Evolutionary conservation across 2,888 invertebrate genomes (phyloP), one percentile per base, ranked within the genome.

Genomic region (Tuta absoluta): DNA sequence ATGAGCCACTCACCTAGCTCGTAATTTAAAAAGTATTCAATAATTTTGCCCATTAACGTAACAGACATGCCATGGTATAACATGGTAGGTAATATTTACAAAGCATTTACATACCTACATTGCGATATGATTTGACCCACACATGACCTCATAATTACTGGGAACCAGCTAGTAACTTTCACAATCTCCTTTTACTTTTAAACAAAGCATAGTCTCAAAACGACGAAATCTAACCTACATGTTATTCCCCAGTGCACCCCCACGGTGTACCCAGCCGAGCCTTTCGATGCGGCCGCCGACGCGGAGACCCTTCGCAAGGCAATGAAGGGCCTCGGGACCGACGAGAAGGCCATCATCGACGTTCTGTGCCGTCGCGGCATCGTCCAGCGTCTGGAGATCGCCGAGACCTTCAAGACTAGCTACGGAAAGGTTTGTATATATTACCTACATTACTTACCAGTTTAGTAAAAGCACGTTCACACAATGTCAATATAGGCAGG

Each of bases 291-390:
- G 14, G 94, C 95, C 67, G 95, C 95, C 61, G 97, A 98, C 92
- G 97, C 97, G 2, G 95, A 95, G 71, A 94, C 95, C 66, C 93
- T 98, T 63, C 94, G 96, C 72, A 97, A 96, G 84, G 97, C 98
- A 21, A 97, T 98, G 97, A 98, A 98, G 85, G 98, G 97, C 64
- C 95, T 98, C 76, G 97, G 98, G 65, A 97, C 98, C 38, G 97
- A 98, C 80, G 98, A 98, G 84, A 96, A 96, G 78, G 95, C 97
- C 66, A 97, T 98, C 84, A 97, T 98, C 76, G 96, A 97, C 79
- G 95, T 98, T 8, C 93, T 99, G 51, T 96, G 96, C 64, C 95
- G 95, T 71, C 94, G 98, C 69, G 97, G 97, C 68, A 97, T 98
- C 82, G 95, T 95, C 4, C 98, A 99, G 86, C 94, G 99, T 68